phyloP scores from a whole-genome alignment of 2,113 vertebrate species.

The Ophiodon elongatus region DNA sequence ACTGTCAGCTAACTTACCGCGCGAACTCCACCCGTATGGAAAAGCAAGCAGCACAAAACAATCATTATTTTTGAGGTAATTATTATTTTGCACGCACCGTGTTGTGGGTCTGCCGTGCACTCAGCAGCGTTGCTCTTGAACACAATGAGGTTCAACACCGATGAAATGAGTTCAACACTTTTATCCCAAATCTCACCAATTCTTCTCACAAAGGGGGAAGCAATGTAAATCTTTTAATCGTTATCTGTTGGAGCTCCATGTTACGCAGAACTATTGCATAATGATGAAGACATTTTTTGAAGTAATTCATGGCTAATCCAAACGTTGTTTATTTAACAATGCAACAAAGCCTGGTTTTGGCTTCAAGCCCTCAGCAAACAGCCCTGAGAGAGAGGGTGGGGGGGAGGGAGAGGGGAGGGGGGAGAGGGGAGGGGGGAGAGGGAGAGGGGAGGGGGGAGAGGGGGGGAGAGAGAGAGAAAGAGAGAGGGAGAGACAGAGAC shows the following conservation, averaged over 20 bases:
- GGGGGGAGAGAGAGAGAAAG: neutral
- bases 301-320: slow-evolving; percentile 18
- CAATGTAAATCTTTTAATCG: neutral
- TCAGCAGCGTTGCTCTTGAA: no score
- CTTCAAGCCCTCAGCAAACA: slow-evolving; percentile 29
- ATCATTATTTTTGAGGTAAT: neutral
- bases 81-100: neutral
- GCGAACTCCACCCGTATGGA: neutral
- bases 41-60: neutral
- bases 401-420: no score
- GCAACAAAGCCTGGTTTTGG: slow-evolving; percentile 27
- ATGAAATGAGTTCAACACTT: neutral
- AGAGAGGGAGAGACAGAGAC: no score
- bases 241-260: neutral
- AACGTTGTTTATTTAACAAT: slow-evolving; percentile 35
- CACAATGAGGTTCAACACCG: neutral
- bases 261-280: neutral
- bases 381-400: slow-evolving; percentile 1
- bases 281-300: slow-evolving; percentile 32
- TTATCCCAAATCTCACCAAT: neutral
- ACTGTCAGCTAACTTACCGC: neutral
- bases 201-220: neutral
- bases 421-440: no score
- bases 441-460: no score
- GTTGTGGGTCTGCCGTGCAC: neutral